These are phyloP conservation scores for Slavum lentiscoides DNA, from an alignment of 2,888 invertebrate species.

Conservation along the genomic window DNA sequence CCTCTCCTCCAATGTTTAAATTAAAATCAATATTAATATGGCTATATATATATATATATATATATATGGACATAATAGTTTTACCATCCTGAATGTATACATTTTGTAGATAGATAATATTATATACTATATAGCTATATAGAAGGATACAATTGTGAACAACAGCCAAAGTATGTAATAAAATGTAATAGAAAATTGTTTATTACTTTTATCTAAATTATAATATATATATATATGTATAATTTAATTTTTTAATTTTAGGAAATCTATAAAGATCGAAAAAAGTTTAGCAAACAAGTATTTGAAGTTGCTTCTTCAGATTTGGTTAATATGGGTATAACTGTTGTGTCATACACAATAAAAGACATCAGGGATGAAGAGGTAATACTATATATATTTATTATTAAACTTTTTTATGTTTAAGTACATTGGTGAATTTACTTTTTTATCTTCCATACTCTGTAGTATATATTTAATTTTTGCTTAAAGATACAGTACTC, in stretches of 20 bases:
- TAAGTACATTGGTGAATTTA: not conserved
- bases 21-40: no score
- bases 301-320: slow-evolving; percentile 95
- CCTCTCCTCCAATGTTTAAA: no score
- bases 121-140: no score
- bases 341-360: slow-evolving; percentile 90
- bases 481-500: no score
- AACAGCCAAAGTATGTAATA: no score
- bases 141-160: no score
- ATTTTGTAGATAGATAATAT: no score
- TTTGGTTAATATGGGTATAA: slow-evolving; percentile 94
- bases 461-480: no score
- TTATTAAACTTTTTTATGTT: not conserved
- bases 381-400: slow-evolving; percentile 66
- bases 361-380: slow-evolving; percentile 94
- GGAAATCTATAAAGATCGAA: slow-evolving; percentile 94
- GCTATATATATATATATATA: no score
- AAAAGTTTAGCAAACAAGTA: slow-evolving; percentile 92
- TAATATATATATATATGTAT: no score
- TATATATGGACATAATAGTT: no score
- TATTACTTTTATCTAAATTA: slow-evolving; percentile 11
- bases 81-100: no score
- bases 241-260: slow-evolving; percentile 57
- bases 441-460: not conserved
- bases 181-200: slow-evolving; percentile 3